Evolutionary conservation across 1,140 invertebrate species (phyloP).

Genomic region (Apis florea): DNA sequence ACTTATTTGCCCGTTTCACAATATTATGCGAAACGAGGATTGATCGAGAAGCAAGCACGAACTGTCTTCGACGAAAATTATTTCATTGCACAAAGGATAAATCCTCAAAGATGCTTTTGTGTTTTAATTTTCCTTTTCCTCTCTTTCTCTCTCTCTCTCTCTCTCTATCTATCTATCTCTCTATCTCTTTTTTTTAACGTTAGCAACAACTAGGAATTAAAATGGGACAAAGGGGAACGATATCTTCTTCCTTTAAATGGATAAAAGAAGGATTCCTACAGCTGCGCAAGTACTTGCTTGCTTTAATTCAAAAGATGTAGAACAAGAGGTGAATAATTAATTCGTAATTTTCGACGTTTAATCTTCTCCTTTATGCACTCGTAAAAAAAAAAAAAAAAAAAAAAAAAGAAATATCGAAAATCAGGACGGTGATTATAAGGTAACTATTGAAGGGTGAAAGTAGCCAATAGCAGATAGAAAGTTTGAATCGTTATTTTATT

Average conservation of each 20-base stretch:
- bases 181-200: neutral
- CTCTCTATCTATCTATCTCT: too few relatives aligned
- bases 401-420: neutral
- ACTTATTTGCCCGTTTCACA: neutral
- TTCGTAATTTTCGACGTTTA: neutral
- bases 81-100: neutral
- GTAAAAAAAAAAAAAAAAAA: neutral
- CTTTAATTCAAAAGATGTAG: neutral
- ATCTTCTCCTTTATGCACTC: neutral
- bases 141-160: too few relatives aligned
- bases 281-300: neutral
- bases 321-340: neutral
- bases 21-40: neutral
- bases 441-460: slow-evolving; percentile 9
- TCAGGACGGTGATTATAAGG: neutral
- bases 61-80: neutral
- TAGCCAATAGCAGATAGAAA: slow-evolving; percentile 26
- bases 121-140: neutral
- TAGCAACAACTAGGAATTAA: neutral
- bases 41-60: neutral
- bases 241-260: neutral
- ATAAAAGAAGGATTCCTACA: neutral
- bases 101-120: neutral
- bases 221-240: neutral
- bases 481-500: slow-evolving; percentile 9